These are phyloP conservation scores for Philantomba maxwellii DNA, from an alignment of 2,113 vertebrate species.

Conservation along the genomic window DNA sequence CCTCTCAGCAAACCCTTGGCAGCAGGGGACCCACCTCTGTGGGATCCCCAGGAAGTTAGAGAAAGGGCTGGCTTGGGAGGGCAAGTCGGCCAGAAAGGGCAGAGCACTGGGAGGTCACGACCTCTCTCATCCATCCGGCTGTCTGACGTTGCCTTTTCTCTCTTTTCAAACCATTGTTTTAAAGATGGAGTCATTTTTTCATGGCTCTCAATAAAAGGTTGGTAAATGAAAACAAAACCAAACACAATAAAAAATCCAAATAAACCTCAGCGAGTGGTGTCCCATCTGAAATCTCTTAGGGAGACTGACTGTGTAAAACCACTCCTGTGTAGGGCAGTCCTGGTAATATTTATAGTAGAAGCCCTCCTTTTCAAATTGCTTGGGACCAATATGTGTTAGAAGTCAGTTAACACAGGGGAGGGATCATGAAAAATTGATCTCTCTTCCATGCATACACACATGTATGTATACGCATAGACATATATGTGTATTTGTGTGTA, in stretches of 20 bases:
- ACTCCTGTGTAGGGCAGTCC: background rate
- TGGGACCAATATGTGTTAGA: background rate
- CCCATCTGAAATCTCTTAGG: background rate
- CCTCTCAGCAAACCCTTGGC: background rate
- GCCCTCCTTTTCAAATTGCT: background rate
- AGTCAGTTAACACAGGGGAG: background rate
- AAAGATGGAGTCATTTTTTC: slow-evolving; percentile 4
- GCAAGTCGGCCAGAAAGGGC: background rate
- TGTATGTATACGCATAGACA: background rate
- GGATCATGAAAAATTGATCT: background rate
- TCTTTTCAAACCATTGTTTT: slow-evolving; percentile 36
- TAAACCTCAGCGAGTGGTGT: background rate
- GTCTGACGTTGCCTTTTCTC: background rate
- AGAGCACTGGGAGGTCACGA: background rate
- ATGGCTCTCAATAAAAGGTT: background rate
- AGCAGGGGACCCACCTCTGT: background rate
- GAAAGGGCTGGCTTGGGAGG: background rate
- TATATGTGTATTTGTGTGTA: background rate
- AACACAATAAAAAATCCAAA: background rate
- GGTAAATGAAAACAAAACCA: slow-evolving; percentile 4
- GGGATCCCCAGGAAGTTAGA: background rate
- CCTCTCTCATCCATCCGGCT: slow-evolving; percentile 36
- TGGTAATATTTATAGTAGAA: background rate
- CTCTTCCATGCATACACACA: background rate
- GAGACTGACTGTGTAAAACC: background rate